Conservation (phyloP, 2,888 invertebrate genomes). For the Petrolisthes cinctipes region DNA sequence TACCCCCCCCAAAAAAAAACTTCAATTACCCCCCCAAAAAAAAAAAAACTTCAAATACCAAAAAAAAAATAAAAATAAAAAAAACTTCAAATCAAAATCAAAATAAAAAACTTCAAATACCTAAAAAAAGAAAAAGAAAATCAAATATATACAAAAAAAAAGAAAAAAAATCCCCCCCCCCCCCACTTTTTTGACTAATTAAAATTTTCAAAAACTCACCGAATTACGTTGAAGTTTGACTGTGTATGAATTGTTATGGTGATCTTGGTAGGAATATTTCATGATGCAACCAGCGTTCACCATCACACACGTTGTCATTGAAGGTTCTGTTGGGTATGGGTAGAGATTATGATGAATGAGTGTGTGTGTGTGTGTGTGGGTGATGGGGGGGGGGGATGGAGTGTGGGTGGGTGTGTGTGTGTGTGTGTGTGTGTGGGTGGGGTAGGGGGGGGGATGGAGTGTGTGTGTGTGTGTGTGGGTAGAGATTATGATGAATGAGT, state of each 20-base stretch:
- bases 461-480: background rate
- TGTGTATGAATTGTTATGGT: slow-evolving; percentile 20
- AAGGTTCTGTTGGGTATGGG: slow-evolving; percentile 45
- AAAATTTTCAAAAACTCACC: background rate
- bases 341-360: no score
- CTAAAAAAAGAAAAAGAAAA: no score
- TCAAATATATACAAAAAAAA: no score
- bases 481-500: background rate
- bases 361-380: no score
- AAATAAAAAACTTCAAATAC: no score
- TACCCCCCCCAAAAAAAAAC: background rate
- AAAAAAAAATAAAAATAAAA: no score
- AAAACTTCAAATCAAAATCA: no score
- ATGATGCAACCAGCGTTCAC: slow-evolving; percentile 62
- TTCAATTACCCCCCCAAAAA: background rate
- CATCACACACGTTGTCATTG: slow-evolving; percentile 59
- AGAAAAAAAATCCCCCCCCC: no score
- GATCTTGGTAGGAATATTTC: slow-evolving; percentile 56
- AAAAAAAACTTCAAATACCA: background rate
- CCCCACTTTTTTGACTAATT: background rate
- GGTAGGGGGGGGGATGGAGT: no score
- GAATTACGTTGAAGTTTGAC: slow-evolving; percentile 33
- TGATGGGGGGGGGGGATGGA: no score
- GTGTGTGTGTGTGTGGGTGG: background rate
- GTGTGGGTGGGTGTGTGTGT: background rate